phyloP scores from a whole-genome alignment of 1,140 invertebrate species.

The Sitodiplosis mosellana region DNA sequence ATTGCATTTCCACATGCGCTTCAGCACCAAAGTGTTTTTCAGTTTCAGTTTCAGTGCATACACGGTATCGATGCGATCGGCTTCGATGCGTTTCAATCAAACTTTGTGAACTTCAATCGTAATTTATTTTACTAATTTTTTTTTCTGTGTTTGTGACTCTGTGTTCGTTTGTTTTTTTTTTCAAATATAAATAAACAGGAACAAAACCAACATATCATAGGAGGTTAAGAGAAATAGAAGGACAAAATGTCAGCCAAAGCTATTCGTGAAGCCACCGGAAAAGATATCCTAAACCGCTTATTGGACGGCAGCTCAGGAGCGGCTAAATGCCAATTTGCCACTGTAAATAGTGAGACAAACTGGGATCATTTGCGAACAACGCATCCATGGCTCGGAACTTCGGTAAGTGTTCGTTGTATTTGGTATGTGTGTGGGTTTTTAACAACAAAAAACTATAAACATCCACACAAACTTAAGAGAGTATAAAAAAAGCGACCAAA shows the following conservation, averaged over 20 bases:
- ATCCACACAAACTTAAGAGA: no score
- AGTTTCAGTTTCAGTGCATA: no score
- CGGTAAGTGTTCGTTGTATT: no score
- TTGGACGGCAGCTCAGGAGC: conserved; percentile 45
- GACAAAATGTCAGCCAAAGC: conserved; percentile 89
- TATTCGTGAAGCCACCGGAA: conserved; percentile 89
- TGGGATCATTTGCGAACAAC: conserved; percentile 57
- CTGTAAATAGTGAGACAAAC: conserved; percentile 58
- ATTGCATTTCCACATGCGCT: no score
- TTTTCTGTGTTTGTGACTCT: not conserved
- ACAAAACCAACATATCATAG: not conserved
- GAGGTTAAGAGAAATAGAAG: no score
- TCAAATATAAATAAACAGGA: not conserved
- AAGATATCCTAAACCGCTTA: conserved; percentile 78
- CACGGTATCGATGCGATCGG: no score
- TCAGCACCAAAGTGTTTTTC: no score
- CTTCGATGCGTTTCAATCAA: not conserved
- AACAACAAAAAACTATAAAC: no score
- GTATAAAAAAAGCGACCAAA: no score
- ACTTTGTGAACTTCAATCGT: not conserved
- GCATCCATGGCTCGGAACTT: conserved; percentile 73
- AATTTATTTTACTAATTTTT: not conserved
- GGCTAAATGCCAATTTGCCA: conserved; percentile 63
- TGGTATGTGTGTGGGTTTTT: no score
- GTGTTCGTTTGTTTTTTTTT: not conserved